Evolutionary conservation across 2,888 invertebrate species (phyloP).

Genomic region (Sinohyriopsis cumingii): DNA sequence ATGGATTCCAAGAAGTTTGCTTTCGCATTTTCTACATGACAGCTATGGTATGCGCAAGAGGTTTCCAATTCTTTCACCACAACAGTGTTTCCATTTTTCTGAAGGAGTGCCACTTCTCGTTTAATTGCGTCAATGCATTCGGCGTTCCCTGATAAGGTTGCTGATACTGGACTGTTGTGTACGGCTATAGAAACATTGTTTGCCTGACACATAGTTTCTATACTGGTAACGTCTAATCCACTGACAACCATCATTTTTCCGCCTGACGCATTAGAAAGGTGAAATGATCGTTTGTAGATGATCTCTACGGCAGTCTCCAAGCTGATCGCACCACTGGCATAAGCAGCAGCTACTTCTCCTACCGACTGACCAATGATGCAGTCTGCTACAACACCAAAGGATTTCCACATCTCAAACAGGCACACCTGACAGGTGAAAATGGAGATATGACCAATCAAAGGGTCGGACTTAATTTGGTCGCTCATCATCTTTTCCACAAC

Average conservation of each 20-base stretch:
- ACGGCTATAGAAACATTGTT: conserved; percentile 22
- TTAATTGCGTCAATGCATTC: too few species aligned
- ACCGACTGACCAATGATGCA: too few species aligned
- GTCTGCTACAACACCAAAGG: too few species aligned
- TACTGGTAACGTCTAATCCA: conserved; percentile 9
- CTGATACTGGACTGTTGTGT: conserved; percentile 35
- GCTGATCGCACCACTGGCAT: conserved; percentile 24
- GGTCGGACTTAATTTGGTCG: too few species aligned
- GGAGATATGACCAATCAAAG: too few species aligned
- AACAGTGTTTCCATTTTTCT: neutral
- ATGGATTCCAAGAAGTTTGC: conserved; percentile 15
- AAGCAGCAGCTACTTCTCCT: too few species aligned
- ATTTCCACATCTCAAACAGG: too few species aligned
- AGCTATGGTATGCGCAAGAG: conserved; percentile 37
- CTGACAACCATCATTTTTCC: conserved; percentile 45
- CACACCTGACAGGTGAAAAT: too few species aligned
- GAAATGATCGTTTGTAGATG: conserved; percentile 29
- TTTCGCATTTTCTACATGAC: too few species aligned
- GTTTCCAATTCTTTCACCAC: conserved; percentile 26
- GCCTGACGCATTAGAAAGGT: conserved; percentile 17
- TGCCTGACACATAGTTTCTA: conserved; percentile 13
- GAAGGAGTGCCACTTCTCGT: too few species aligned
- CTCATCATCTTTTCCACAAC: too few species aligned
- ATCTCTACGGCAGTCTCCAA: conserved; percentile 32
- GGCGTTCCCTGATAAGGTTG: conserved; percentile 39